Evolutionary conservation across 2,888 invertebrate genomes (phyloP), one percentile per base, ranked within the genome.

Genomic region (Entomobrya multifasciata): DNA sequence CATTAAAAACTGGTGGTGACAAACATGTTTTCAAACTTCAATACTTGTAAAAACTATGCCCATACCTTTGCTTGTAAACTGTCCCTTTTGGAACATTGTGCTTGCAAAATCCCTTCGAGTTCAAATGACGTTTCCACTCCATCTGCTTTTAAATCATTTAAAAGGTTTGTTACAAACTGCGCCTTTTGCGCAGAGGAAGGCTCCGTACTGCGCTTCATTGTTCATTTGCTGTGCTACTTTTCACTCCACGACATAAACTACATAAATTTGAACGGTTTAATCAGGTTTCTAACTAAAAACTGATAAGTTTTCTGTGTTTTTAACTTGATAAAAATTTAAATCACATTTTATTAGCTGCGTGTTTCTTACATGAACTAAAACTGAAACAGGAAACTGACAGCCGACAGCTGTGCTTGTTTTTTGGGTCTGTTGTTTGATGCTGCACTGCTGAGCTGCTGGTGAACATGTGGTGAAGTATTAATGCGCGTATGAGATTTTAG

Each of bases 91-190:
- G 62, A 6, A 36, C 60, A 83, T 49, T 83, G 74, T 10, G 44
- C 49, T 22, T 76, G 60, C 3, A 83, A 52, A n/a, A 76, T 41
- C 4, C 27, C 49, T 22, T 83, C 83, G 20, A 83, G 36, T 52
- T 83, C 83, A 22, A 47, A 41, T 1, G 83, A 74, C 6, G 83
- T 49, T 62, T 74, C 83, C 83, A 83, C 83, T 15, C 83, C 83
- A 74, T 83, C 83, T 17, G 62, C 76, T 49, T 76, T 74, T 27
- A 83, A 36, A 20, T 83, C 83, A 47, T 49, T 83, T 13, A 83
- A n/a, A 25, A 83, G 15, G 27, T 41, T 74, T 22, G 41, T 15
- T 0, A 83, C 52, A 65, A 36, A 65, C 27, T 83, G 70, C n/a
- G 55, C 15, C 49, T 80, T 80, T 11, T 49, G 67, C 1, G 52